Evolutionary conservation across 1,140 invertebrate species (phyloP), one percentile per base, ranked within the genome.

Genomic region (Temnothorax curvispinosus): DNA sequence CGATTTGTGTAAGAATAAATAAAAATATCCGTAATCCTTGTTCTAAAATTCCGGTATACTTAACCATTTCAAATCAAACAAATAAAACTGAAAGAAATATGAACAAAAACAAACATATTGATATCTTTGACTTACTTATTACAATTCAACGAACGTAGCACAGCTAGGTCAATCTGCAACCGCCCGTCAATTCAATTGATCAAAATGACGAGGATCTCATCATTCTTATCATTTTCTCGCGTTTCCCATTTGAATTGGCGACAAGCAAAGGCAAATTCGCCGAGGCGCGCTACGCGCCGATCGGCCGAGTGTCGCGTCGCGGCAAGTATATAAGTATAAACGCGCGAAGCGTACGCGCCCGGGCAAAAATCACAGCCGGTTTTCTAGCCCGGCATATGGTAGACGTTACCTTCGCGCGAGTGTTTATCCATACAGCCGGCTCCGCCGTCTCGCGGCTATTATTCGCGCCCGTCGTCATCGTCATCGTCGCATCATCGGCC

Each of bases 351-450:
- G 38, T 77, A 65, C 18, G 6, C 18, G 6, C 35, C 65, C n/a
- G 56, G 50, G 11, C 72, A 90, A 91, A 92, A 91, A 92, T 92
- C 90, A 87, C 87, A 85, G 88, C 89, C 87, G 91, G 89, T 92
- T 93, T 50, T 92, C 38, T 82, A 81, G 77, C 82, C 85, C 58
- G 87, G 87, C 92, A 93, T 91, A 92, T 93, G 92, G 92, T 84
- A 92, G 86, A 92, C 91, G 92, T 93, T 90, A 93, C 92, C 92
- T 92, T 65, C 77, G 78, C 71, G 81, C 87, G 47, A 54, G 76
- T 77, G 81, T 60, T 67, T 78, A 85, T 81, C 41, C 62, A 47
- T 44, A 60, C 32, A 75, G 88, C 64, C 72, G 35, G 21, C 41
- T 76, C 82, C 82, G 86, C 18, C 85, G 78, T 87, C 65, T 90